Percentiles rank a stretch among this genome's conserved stretches.
These are phyloP conservation scores for Casuarius casuarius DNA, from an alignment of 2,113 vertebrate genomes.

Conservation along the genomic window DNA sequence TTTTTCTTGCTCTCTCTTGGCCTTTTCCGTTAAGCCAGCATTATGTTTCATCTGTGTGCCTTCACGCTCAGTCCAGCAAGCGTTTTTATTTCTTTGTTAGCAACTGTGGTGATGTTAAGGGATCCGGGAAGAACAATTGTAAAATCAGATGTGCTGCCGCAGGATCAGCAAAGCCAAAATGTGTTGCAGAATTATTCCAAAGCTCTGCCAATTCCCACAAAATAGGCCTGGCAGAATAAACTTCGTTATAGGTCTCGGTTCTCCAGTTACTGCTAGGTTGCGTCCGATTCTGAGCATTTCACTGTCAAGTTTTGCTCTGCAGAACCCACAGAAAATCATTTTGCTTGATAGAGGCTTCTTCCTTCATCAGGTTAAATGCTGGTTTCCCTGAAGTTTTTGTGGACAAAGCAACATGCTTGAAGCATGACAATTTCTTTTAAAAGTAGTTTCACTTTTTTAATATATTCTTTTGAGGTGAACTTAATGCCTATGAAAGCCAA, in stretches of 20 bases:
- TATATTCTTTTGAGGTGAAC: background rate
- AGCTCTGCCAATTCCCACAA: background rate
- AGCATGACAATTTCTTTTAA: background rate
- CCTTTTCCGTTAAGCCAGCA: background rate
- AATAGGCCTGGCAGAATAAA: background rate
- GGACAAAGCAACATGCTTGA: background rate
- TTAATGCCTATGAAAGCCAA: background rate
- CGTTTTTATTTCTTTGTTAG: background rate
- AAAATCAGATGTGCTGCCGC: accelerated
- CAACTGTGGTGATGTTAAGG: background rate
- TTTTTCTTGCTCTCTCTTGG: background rate
- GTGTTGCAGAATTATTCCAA: background rate
- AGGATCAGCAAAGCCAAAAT: background rate
- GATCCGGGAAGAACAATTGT: background rate
- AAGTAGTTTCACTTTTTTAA: background rate
- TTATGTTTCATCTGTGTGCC: accelerated
- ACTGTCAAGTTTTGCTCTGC: background rate
- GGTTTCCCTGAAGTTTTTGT: background rate
- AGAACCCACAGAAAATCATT: background rate
- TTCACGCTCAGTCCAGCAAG: background rate
- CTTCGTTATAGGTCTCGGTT: accelerated
- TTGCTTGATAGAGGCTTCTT: background rate
- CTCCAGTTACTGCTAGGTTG: background rate
- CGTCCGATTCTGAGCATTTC: background rate
- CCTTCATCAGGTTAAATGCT: background rate